Percentiles rank a stretch among this genome's conserved stretches.
These are phyloP conservation scores for Helicolenus hilgendorfi DNA, from an alignment of 2,797 vertebrate species.

Conservation along the genomic window DNA sequence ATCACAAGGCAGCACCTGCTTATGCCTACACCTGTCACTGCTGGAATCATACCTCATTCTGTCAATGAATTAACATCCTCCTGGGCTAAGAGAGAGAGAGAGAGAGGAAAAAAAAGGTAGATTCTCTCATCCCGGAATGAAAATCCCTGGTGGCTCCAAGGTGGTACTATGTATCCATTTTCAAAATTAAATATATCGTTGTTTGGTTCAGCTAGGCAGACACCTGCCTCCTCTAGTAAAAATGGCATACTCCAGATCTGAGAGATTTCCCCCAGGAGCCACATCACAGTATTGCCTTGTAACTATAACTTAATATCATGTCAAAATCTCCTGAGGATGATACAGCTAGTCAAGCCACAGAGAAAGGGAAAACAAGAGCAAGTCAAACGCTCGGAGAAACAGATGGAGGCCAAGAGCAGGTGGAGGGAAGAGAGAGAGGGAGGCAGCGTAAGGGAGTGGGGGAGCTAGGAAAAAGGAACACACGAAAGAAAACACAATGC, in stretches of 20 bases:
- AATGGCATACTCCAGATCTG: conserved; percentile 87
- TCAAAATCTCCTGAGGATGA: conserved; percentile 94
- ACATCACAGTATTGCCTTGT: conserved; percentile 93
- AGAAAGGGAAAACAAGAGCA: conserved; percentile 69
- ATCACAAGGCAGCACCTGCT: conserved; percentile 93
- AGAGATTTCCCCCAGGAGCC: conserved; percentile 93
- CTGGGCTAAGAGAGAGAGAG: conserved; percentile 74
- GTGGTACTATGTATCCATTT: conserved; percentile 91
- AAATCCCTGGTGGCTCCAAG: conserved; percentile 87
- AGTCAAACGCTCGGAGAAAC: conserved; percentile 66
- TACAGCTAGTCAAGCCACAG: conserved; percentile 90
- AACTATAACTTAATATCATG: conserved; percentile 95
- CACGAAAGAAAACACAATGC: conserved; percentile 82
- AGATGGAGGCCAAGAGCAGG: conserved; percentile 70
- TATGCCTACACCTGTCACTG: conserved; percentile 92
- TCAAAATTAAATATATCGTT: conserved; percentile 93
- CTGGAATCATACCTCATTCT: conserved; percentile 94
- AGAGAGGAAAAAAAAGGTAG: not conserved
- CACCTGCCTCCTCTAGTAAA: conserved; percentile 92
- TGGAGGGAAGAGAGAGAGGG: conserved; percentile 29
- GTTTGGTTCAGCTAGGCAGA: conserved; percentile 92
- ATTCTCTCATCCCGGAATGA: conserved; percentile 82
- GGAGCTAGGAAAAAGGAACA: conserved; percentile 22
- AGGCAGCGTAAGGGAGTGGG: not conserved
- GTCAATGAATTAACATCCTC: conserved; percentile 96